phyloP scores from a whole-genome alignment of 2,888 invertebrate species.

The Globia sparganii region DNA sequence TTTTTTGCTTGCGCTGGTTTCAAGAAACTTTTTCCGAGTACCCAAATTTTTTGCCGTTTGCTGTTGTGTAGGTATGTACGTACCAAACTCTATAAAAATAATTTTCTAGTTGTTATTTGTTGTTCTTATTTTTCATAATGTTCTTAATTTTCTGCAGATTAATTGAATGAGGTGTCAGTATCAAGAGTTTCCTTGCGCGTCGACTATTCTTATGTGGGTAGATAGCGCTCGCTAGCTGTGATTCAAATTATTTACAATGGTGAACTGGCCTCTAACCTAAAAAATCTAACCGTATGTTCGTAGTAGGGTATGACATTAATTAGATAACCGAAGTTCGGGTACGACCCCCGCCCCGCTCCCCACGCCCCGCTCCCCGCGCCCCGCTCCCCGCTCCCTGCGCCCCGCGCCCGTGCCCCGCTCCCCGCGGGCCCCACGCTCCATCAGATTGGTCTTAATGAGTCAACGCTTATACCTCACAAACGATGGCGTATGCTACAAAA shows the following conservation, averaged over 20 bases:
- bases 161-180: neutral
- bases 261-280: no score
- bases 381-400: neutral
- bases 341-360: neutral
- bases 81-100: neutral
- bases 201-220: neutral
- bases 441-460: constrained; percentile 26
- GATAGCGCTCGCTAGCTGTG: neutral
- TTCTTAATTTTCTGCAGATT: no score
- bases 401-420: neutral
- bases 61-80: neutral
- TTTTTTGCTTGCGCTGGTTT: constrained; percentile 5
- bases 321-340: constrained; percentile 15
- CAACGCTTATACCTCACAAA: neutral
- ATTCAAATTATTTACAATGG: neutral
- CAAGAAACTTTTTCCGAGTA: neutral
- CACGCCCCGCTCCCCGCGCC: neutral
- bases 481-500: neutral
- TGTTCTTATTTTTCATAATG: neutral
- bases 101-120: neutral
- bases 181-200: neutral
- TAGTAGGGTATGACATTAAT: constrained; percentile 3
- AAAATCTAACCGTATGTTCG: constrained; percentile 18
- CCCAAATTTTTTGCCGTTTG: constrained; percentile 2
- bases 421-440: neutral